A percentile compares a stretch with the other conserved stretches of the same genome.
Conservation (phyloP, 2,888 invertebrate species). For the Alloscopus bannaensis region DNA sequence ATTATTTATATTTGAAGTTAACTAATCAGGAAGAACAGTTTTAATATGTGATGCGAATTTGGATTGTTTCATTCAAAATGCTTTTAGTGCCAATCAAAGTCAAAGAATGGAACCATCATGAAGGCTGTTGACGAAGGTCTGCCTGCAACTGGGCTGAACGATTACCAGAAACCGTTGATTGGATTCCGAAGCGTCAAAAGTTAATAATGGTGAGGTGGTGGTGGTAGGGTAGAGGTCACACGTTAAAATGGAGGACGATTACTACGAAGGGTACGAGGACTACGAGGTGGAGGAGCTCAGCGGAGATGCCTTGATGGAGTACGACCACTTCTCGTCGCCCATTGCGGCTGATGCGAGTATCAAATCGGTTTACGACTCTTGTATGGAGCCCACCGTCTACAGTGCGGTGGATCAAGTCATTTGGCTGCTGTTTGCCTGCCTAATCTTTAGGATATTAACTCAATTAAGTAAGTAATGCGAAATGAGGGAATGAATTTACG, state of each 20-base stretch:
- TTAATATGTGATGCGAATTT: too few relatives aligned
- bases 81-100: too few relatives aligned
- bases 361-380: slow-evolving; percentile 73
- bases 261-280: slow-evolving; percentile 54
- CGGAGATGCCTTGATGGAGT: slow-evolving; percentile 52
- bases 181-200: neutral
- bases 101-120: too few relatives aligned
- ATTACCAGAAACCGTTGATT: too few relatives aligned
- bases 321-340: slow-evolving; percentile 54
- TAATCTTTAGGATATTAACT: slow-evolving; percentile 73
- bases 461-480: slow-evolving; percentile 74
- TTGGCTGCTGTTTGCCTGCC: slow-evolving; percentile 73
- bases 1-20: too few relatives aligned
- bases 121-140: too few relatives aligned
- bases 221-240: too few relatives aligned
- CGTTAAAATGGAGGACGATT: slow-evolving; percentile 38
- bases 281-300: slow-evolving; percentile 53
- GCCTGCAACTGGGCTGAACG: too few relatives aligned
- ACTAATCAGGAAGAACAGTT: too few relatives aligned
- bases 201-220: neutral
- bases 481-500: too few relatives aligned
- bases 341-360: slow-evolving; percentile 68
- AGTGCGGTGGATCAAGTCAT: slow-evolving; percentile 74
- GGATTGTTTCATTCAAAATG: too few relatives aligned
- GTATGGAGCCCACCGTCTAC: slow-evolving; percentile 73